Conservation (phyloP, 2,797 vertebrate genomes). For the Scleropages formosus region DNA sequence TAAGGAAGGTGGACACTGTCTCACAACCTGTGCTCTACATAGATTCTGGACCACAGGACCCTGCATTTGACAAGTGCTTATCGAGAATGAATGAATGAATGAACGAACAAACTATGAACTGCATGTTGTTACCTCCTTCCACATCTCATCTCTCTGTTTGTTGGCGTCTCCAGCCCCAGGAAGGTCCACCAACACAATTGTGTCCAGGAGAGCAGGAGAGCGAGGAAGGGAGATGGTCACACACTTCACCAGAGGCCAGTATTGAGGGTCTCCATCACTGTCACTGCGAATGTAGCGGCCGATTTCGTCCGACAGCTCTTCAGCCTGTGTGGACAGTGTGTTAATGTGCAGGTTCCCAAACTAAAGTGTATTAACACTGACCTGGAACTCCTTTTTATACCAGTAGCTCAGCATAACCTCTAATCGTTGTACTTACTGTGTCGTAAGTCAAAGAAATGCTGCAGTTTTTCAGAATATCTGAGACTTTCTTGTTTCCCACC, state of each 20-base stretch:
- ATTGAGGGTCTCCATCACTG: not conserved
- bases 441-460: not conserved
- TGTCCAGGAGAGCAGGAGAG: slow-evolving; percentile 10
- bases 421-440: not conserved
- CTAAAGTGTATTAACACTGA: too few relatives aligned
- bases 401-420: too few relatives aligned
- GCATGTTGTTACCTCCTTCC: slow-evolving; percentile 17
- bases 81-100: too few relatives aligned
- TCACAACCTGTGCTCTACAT: too few relatives aligned
- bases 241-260: slow-evolving; percentile 25
- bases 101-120: not conserved
- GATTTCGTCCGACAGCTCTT: not conserved
- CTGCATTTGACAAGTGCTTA: too few relatives aligned
- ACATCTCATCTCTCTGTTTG: slow-evolving; percentile 27
- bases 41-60: too few relatives aligned
- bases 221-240: slow-evolving; percentile 17
- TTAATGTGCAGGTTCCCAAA: too few relatives aligned
- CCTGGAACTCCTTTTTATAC: too few relatives aligned
- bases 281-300: slow-evolving; percentile 24
- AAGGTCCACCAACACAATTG: slow-evolving; percentile 27
- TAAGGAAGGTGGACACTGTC: too few relatives aligned
- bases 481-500: not conserved
- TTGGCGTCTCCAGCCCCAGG: slow-evolving; percentile 26
- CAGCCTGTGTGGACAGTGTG: not conserved
- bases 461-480: not conserved